Conservation (phyloP, 2,113 vertebrate genomes). For the Pelmatolapia mariae region DNA sequence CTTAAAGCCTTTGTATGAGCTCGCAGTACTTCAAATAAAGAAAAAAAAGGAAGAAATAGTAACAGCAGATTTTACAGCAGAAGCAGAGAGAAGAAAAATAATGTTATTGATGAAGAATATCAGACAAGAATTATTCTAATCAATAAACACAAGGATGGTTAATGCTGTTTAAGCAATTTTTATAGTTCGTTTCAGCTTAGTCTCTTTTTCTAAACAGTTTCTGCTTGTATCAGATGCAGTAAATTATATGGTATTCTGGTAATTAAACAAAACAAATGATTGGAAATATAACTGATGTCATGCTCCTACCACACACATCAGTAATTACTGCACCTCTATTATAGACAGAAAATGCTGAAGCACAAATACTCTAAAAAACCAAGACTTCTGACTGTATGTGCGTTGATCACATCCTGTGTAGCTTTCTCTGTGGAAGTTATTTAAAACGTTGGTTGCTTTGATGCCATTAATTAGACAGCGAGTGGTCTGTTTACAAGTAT, state of each 20-base stretch:
- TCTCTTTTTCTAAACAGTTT: no score
- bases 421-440: background rate
- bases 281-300: background rate
- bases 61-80: no score
- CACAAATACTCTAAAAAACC: background rate
- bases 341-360: background rate
- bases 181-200: no score
- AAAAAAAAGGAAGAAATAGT: no score
- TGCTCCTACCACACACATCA: background rate
- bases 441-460: background rate
- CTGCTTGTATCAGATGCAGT: background rate
- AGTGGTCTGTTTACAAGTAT: background rate
- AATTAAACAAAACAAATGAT: background rate
- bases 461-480: background rate
- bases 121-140: no score
- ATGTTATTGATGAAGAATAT: no score
- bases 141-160: no score
- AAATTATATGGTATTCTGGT: background rate
- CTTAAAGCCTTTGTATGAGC: no score
- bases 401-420: fast-evolving
- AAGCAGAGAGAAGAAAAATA: no score
- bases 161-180: no score
- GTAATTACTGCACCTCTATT: background rate
- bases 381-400: background rate
- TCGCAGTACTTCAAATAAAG: no score